These are phyloP conservation scores for Drosophila teissieri DNA, from an alignment of 1,140 invertebrate genomes.

Conservation along the genomic window DNA sequence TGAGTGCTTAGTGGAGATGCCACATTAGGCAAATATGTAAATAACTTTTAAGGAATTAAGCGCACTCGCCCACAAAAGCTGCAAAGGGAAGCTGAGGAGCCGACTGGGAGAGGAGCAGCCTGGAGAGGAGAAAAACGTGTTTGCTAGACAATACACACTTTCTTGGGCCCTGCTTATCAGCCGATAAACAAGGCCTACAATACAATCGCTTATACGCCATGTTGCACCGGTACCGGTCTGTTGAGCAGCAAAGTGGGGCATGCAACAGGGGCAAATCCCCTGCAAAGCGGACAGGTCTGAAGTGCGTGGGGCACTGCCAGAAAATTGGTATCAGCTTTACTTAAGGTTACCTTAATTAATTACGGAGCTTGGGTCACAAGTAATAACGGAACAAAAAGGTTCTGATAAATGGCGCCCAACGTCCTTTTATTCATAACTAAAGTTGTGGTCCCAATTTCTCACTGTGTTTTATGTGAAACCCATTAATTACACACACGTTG, in stretches of 20 bases:
- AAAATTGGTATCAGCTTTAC: background rate
- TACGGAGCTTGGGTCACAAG: too few species aligned
- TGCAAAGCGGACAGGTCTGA: slow-evolving; percentile 21
- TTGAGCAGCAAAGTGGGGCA: slow-evolving; percentile 41
- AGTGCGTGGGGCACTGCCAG: slow-evolving; percentile 35
- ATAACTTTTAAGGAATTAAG: slow-evolving; percentile 83
- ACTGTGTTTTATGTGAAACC: slow-evolving; percentile 43
- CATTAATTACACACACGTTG: slow-evolving; percentile 74
- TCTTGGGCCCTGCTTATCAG: slow-evolving; percentile 42
- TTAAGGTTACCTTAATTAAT: too few species aligned
- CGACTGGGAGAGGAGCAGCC: slow-evolving; percentile 7
- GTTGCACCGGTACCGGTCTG: slow-evolving; percentile 62
- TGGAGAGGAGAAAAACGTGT: slow-evolving; percentile 9
- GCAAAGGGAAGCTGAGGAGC: slow-evolving; percentile 19
- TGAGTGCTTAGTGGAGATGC: slow-evolving; percentile 66
- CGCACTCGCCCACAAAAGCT: slow-evolving; percentile 63
- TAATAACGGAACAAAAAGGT: too few species aligned
- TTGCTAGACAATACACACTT: background rate
- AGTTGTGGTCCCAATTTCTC: background rate
- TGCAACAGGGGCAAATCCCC: slow-evolving; percentile 36
- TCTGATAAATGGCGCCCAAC: background rate
- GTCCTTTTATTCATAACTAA: background rate
- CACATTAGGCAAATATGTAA: slow-evolving; percentile 79
- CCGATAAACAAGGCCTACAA: slow-evolving; percentile 58
- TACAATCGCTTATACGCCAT: slow-evolving; percentile 77